Evolutionary conservation across 2,113 vertebrate genomes (phyloP), one percentile per base, ranked within the genome.

Genomic region (Silurus meridionalis): DNA sequence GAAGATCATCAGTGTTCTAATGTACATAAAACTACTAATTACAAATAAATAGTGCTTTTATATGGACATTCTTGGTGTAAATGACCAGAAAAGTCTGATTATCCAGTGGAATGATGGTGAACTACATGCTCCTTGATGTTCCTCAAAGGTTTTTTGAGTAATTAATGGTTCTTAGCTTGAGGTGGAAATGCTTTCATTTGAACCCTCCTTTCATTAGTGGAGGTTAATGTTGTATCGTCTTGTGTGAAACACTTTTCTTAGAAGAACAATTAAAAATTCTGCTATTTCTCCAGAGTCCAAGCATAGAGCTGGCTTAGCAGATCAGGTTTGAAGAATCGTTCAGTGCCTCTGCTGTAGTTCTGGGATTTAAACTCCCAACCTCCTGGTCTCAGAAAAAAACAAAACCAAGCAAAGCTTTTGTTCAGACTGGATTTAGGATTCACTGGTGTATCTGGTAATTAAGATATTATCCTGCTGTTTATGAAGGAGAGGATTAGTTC

Each of bases 311-410:
- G 74, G 4, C 11, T 55, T 11, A 25, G 50, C 23, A 55, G 48
- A 25, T 77, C 19, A 53, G 75, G 14, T 55, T 55, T 78, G n/a
- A 78, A 75, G 48, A 75, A 75, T 48, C 48, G 46, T 50, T 17
- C 48, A 75, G 19, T 52, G 74, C 48, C 48, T 77, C 72, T 53
- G 3, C 53, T 52, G 15, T 57, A n/a, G 8, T 80, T 48, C 79
- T 80, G 57, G 53, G 15, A 61, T 46, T 80, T 79, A 25, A 79
- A 79, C 11, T 79, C 77, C 55, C 77, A 79, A 58, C 77, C 53
- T 58, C 77, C 6, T 1, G 14, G 6, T 79, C 77, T 58, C 55
- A 2, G 19, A n/a, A 53, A 75, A 75, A 37, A 37, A 37, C 72
- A 50, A 72, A 72, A 7, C 69, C 1, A 8, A 72, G 46, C 46